These are phyloP conservation scores for Tyria jacobaeae DNA, from an alignment of 2,888 invertebrate species.

Conservation along the genomic window DNA sequence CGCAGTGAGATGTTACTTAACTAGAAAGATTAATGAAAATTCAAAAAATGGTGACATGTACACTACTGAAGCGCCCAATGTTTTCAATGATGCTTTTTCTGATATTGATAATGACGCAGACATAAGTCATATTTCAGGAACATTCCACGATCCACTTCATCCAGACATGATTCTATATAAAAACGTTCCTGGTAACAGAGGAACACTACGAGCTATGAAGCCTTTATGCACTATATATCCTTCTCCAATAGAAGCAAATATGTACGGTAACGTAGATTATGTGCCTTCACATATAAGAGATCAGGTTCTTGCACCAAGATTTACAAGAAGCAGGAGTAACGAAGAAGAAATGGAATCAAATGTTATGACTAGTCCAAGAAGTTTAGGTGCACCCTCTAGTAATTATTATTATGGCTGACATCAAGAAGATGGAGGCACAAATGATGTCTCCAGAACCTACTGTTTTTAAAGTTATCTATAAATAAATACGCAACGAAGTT, in stretches of 20 bases:
- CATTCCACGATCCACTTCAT: slow-evolving; percentile 79
- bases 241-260: slow-evolving; percentile 69
- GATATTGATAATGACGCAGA: slow-evolving; percentile 81
- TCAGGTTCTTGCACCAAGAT: slow-evolving; percentile 50
- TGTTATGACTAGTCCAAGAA: slow-evolving; percentile 75
- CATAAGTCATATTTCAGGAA: slow-evolving; percentile 80
- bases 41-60: slow-evolving; percentile 82
- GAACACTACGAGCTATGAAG: slow-evolving; percentile 78
- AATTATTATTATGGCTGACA: slow-evolving; percentile 81
- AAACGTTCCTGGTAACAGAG: slow-evolving; percentile 71
- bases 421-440: slow-evolving; percentile 53
- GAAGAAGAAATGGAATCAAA: slow-evolving; percentile 65
- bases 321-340: slow-evolving; percentile 66
- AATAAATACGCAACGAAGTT: slow-evolving; percentile 31
- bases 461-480: slow-evolving; percentile 60
- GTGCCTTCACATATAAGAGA: slow-evolving; percentile 68
- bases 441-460: slow-evolving; percentile 64
- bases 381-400: slow-evolving; percentile 74
- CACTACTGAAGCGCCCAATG: slow-evolving; percentile 77
- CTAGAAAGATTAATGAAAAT: slow-evolving; percentile 56
- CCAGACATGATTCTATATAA: slow-evolving; percentile 82
- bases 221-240: slow-evolving; percentile 81
- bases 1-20: slow-evolving; percentile 65
- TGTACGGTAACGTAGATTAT: slow-evolving; percentile 79
- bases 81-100: slow-evolving; percentile 77